These are phyloP conservation scores for Molorchus minor DNA, from an alignment of 2,888 invertebrate species.

Conservation along the genomic window DNA sequence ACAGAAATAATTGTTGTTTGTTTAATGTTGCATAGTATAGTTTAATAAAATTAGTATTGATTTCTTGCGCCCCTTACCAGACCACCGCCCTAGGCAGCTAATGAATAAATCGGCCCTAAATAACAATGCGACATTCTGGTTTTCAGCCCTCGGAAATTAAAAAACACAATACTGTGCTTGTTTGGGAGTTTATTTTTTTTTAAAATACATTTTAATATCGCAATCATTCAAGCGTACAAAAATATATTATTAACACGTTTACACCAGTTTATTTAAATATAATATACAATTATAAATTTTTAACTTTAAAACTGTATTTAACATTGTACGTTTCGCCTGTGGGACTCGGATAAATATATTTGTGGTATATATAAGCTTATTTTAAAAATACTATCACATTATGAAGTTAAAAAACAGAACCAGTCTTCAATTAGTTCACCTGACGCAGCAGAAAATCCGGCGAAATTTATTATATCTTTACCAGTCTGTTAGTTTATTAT, in stretches of 20 bases:
- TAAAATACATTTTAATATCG: constrained; percentile 57
- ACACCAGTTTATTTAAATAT: constrained; percentile 44
- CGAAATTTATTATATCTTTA: background rate
- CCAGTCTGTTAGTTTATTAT: background rate
- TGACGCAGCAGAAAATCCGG: background rate
- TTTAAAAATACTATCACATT: constrained; percentile 23
- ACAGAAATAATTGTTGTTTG: too few species aligned
- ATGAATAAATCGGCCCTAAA: too few species aligned
- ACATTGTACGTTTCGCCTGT: constrained; percentile 16
- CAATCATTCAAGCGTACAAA: constrained; percentile 63
- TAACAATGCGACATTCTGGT: too few species aligned
- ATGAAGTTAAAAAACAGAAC: constrained; percentile 18
- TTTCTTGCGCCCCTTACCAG: too few species aligned
- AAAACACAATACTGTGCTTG: constrained; percentile 6
- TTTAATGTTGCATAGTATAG: too few species aligned
- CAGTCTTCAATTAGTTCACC: constrained; percentile 15
- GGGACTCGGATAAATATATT: constrained; percentile 13
- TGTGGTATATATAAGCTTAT: constrained; percentile 7
- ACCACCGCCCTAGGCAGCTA: too few species aligned
- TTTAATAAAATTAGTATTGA: too few species aligned
- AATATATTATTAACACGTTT: constrained; percentile 62
- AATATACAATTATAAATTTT: constrained; percentile 35
- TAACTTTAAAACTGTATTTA: constrained; percentile 22
- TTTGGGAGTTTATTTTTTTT: constrained; percentile 46
- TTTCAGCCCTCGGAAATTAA: too few species aligned